phyloP scores from a whole-genome alignment of 1,140 invertebrate genomes.

The Macrotrachela quadricornifera region DNA sequence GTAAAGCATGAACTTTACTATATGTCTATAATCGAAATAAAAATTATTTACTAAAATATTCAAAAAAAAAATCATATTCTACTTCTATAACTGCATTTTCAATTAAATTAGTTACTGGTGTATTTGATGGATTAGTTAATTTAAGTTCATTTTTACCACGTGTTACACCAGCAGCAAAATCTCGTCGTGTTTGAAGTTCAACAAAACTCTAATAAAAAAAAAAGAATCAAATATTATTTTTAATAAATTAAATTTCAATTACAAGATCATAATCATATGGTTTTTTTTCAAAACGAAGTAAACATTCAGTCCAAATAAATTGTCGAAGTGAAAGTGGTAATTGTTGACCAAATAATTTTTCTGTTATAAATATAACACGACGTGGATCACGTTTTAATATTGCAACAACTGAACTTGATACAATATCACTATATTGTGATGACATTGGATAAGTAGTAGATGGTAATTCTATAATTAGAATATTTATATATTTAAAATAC shows the following conservation, averaged over 20 bases:
- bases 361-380: constrained; percentile 15
- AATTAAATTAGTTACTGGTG: constrained; percentile 25
- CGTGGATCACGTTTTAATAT: constrained; percentile 22
- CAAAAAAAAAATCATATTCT: too few species aligned
- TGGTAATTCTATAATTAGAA: constrained; percentile 13
- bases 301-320: constrained; percentile 25
- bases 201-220: constrained; percentile 17
- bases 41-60: too few species aligned
- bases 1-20: constrained; percentile 20
- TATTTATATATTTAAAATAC: too few species aligned
- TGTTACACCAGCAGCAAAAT: constrained; percentile 22
- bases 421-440: constrained; percentile 20
- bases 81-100: constrained; percentile 28
- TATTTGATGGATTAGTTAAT: constrained; percentile 21
- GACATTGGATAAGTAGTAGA: constrained; percentile 18
- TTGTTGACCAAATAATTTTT: constrained; percentile 22
- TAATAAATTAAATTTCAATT: neutral
- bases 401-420: constrained; percentile 18
- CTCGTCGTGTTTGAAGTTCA: constrained; percentile 22
- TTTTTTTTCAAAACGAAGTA: constrained; percentile 20
- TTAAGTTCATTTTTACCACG: constrained; percentile 19
- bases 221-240: neutral
- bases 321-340: constrained; percentile 18
- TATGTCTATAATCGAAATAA: constrained; percentile 19
- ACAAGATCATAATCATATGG: constrained; percentile 4